Evolutionary conservation across 2,797 vertebrate species (phyloP).

Genomic region (Argyrosomus regius): DNA sequence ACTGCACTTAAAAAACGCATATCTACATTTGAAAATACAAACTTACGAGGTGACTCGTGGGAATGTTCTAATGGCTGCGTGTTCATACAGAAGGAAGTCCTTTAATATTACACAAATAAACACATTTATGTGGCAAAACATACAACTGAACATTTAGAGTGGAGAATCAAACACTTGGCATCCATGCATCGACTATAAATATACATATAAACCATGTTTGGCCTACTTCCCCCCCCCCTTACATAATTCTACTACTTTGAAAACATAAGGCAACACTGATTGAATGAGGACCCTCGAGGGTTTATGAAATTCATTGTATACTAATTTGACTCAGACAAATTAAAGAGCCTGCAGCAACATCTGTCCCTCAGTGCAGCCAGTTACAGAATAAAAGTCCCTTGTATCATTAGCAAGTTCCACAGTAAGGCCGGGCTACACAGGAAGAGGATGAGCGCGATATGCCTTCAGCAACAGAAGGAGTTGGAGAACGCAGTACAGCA

Average conservation of each 20-base stretch:
- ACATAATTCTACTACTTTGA: conserved; percentile 57
- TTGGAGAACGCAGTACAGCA: neutral
- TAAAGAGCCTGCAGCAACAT: conserved; percentile 71
- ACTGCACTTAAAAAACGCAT: conserved; percentile 2
- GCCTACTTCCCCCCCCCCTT: conserved; percentile 34
- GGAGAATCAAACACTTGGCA: conserved; percentile 44
- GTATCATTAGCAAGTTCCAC: conserved; percentile 61
- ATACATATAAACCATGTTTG: conserved; percentile 50
- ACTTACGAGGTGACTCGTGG: neutral
- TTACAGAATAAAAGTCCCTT: conserved; percentile 54
- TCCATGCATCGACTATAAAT: neutral
- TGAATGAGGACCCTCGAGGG: conserved; percentile 61
- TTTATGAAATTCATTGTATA: conserved; percentile 69
- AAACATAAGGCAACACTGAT: conserved; percentile 65
- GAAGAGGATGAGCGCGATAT: conserved; percentile 8
- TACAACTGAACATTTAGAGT: conserved; percentile 32
- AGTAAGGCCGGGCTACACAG: conserved; percentile 29
- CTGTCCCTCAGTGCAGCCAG: conserved; percentile 67
- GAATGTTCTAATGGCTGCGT: neutral
- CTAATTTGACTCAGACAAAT: conserved; percentile 76
- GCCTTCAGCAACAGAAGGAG: conserved; percentile 17
- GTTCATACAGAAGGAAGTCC: conserved; percentile 1
- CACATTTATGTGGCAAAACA: conserved; percentile 34
- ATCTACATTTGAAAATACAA: conserved; percentile 3
- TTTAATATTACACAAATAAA: conserved; percentile 45